Conservation (phyloP, 2,888 invertebrate species). For the Nineta flava region DNA sequence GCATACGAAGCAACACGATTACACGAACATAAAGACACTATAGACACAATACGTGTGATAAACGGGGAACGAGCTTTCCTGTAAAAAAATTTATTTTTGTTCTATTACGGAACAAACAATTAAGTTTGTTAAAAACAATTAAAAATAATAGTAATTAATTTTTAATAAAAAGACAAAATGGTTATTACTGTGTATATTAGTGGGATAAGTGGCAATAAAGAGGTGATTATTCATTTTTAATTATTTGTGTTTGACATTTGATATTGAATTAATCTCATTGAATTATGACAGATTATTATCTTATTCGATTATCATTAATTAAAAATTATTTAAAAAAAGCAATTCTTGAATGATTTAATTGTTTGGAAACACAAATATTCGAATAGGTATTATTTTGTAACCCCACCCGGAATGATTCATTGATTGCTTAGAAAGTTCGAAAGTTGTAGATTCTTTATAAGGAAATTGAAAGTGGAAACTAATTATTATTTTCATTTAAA, state of each 20-base stretch:
- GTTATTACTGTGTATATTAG: constrained; percentile 83
- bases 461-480: not conserved
- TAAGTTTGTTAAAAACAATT: no score
- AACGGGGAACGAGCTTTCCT: not conserved
- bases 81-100: not conserved
- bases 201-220: constrained; percentile 87
- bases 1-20: no score
- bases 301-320: no score
- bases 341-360: no score
- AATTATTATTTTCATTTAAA: no score
- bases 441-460: not conserved
- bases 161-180: constrained; percentile 33
- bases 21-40: no score
- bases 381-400: not conserved
- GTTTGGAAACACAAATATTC: no score
- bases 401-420: not conserved
- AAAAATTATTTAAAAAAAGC: no score
- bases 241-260: no score
- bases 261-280: not conserved
- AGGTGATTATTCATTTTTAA: constrained; percentile 41
- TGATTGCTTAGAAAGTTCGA: not conserved
- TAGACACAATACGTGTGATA: no score
- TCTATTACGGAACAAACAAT: not conserved
- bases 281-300: not conserved
- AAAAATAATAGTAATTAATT: not conserved